Evolutionary conservation across 2,888 invertebrate genomes (phyloP), one percentile per base, ranked within the genome.

Genomic region (Coenonympha glycerion): DNA sequence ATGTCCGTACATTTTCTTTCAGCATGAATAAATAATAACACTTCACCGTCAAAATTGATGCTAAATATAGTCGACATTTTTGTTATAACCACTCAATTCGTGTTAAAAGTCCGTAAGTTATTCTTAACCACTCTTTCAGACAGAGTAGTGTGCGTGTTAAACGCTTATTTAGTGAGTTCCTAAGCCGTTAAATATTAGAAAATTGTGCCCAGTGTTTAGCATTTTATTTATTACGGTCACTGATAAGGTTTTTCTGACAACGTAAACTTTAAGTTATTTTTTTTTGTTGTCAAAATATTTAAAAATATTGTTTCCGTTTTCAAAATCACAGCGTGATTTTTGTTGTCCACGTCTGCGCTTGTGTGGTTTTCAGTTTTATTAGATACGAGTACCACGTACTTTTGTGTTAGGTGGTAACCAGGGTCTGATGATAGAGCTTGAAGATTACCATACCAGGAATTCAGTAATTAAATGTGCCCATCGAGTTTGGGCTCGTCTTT

Each of bases 111-210:
- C 11, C 53, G 39, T 56, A 48, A 56, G 13, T 56, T 56, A 48
- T 48, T 41, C 50, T 50, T 48, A 56, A 56, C 50, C 45, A 53
- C 50, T 50, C 50, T 48, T 52, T 53, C 48, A 53, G 56, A 56
- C 53, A 53, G 31, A 21, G 28, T 19, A 24, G 34, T 26, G 50
- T 56, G 56, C 56, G 56, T 56, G 56, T 26, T 34, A 46, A 31
- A 41, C 24, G 51, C 16, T 48, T 48, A 37, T 52, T 54, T 45
- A 48, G 48, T 19, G 24, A 15, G 22, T 52, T 44, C 39, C 44
- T 47, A 39, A 31, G 41, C 28, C 37, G 41, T 36, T 56, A 48
- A 53, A 45, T 46, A 49, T 56, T 56, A 48, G 50, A 39, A 53
- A 56, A 48, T 31, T 30, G 31, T 41, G 26, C 31, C 26, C 45